These are phyloP conservation scores for Luidia sarsii DNA, from an alignment of 53 echinoderm and acorn worm genomes.

Conservation along the genomic window DNA sequence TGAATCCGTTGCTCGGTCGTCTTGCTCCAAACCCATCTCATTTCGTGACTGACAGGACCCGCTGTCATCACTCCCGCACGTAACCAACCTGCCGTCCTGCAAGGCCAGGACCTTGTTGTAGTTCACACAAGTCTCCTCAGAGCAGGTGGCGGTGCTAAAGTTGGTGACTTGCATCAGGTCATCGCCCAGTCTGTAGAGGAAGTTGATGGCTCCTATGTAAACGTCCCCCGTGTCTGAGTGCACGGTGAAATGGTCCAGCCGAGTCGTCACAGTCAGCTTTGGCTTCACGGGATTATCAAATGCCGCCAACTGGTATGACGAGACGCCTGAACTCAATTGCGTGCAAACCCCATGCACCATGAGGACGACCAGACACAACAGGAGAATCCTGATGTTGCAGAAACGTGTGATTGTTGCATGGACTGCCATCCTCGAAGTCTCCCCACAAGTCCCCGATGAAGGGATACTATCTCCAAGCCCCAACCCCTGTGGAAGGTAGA, in stretches of 20 bases:
- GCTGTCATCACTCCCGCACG: constrained; percentile 39
- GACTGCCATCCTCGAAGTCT: no score
- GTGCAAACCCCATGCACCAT: background rate
- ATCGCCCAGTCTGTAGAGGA: constrained; percentile 17
- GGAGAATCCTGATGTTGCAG: no score
- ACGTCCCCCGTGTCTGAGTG: constrained; percentile 35
- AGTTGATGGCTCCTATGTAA: constrained; percentile 47
- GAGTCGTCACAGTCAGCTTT: background rate
- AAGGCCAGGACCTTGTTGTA: constrained; percentile 58
- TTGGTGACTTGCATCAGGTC: constrained; percentile 31
- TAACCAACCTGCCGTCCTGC: constrained; percentile 29
- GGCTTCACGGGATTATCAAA: constrained; percentile 29
- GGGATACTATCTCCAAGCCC: no score
- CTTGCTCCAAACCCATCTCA: background rate
- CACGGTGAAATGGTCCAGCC: constrained; percentile 33
- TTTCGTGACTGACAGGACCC: constrained; percentile 39
- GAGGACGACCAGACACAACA: background rate
- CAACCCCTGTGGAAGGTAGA: no score
- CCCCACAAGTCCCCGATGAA: no score
- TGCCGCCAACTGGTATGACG: constrained; percentile 16
- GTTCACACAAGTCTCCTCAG: constrained; percentile 12
- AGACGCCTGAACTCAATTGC: constrained; percentile 18
- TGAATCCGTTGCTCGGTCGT: background rate
- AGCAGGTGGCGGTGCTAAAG: constrained; percentile 1
- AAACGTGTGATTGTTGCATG: no score